Evolutionary conservation across 2,888 invertebrate genomes (phyloP), one percentile per base, ranked within the genome.

Genomic region (Allygus modestus): DNA sequence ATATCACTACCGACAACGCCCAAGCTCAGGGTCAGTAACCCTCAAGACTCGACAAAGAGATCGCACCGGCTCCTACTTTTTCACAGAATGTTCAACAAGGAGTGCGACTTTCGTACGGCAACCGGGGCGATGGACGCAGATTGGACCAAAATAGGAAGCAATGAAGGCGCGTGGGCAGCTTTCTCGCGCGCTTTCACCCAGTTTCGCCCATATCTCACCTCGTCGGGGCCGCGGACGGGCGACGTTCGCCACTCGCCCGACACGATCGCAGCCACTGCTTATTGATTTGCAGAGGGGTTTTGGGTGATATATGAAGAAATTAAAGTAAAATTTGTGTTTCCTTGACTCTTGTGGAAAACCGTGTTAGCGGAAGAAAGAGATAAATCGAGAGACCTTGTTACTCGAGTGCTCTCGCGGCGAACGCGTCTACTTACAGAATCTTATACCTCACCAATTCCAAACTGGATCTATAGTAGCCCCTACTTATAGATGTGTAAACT

Each of bases 201-300:
- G 77, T 77, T 77, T 77, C 77, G 46, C 77, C 51, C 77, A 77
- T 77, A 77, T 77, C 77, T 77, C 77, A 77, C 73, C 41, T 15
- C 11, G n/a, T 15, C 37, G 7, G 33, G 58, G 58, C 58, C 23
- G 23, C n/a, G 54, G 54, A 28, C 65, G 65, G 23, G 65, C 12
- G 65, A 28, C 15, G 65, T 12, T 9, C 26, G 58, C 5, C 20
- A 12, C 51, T 11, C 37, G 11, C 54, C 2, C 54, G 9, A n/a
- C n/a, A n/a, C n/a, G n/a, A n/a, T n/a, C n/a, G n/a, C 46, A 15
- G 46, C 11, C 46, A 12, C 46, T 15, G 15, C 46, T 15, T 43
- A 43, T 15, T 43, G 46, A 12, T 43, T 15, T 9, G 46, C 15
- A 9, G 11, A 12, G 46, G 46, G 11, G 46, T 12, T 9, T 43